These are phyloP conservation scores for Trachelus iudaicus DNA, from an alignment of 2,888 invertebrate genomes.

Conservation along the genomic window DNA sequence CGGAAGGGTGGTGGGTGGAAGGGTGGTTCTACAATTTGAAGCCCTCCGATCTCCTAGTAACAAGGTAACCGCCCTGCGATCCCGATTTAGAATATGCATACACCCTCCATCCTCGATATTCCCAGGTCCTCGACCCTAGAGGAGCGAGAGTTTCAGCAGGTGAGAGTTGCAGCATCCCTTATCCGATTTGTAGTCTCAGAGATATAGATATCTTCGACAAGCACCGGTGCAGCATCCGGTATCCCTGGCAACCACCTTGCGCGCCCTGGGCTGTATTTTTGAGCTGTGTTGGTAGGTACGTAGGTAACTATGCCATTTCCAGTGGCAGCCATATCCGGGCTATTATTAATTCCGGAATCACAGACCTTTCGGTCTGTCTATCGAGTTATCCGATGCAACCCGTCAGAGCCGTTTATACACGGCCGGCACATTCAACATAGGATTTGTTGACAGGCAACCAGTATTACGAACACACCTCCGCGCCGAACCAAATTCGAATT, in stretches of 20 bases:
- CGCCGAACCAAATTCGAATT: background rate
- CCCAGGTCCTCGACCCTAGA: background rate
- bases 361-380: conserved; percentile 20
- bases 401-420: background rate
- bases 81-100: conserved; percentile 23
- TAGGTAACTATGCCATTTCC: background rate
- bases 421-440: background rate
- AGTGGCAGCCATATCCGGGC: background rate
- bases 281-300: background rate
- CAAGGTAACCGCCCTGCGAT: background rate
- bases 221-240: background rate
- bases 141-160: background rate
- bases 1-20: no score
- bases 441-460: background rate
- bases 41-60: background rate
- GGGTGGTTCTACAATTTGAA: background rate
- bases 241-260: background rate
- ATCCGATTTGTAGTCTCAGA: background rate
- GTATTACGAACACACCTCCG: background rate
- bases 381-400: conserved; percentile 21
- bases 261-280: background rate
- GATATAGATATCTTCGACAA: background rate
- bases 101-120: conserved; percentile 1
- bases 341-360: conserved; percentile 14
- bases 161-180: background rate